Percentiles rank a stretch among this genome's conserved stretches.
phyloP scores from a whole-genome alignment of 2,888 invertebrate species.

The Ochropleura leucogaster region DNA sequence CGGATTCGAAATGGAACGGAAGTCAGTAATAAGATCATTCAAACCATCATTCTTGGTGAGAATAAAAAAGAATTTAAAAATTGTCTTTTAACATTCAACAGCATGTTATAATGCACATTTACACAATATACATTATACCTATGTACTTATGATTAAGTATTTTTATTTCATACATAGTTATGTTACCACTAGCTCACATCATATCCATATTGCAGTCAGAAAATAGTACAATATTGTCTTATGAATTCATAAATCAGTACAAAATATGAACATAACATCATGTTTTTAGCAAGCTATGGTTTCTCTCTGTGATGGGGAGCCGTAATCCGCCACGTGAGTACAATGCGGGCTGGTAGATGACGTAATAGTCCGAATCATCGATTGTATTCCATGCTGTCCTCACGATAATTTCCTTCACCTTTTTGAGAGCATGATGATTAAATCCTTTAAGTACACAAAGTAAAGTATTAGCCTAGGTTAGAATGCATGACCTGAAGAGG shows the following conservation, averaged over 20 bases:
- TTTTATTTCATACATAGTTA: slow-evolving; percentile 33
- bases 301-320: not conserved
- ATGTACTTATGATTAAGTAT: slow-evolving; percentile 34
- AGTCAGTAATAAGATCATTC: not conserved
- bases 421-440: not conserved
- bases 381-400: not conserved
- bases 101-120: slow-evolving; percentile 32
- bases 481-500: not conserved
- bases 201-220: not conserved
- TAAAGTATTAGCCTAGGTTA: not conserved
- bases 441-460: not conserved
- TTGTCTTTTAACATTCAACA: slow-evolving; percentile 21
- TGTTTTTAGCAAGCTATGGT: not conserved
- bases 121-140: slow-evolving; percentile 26
- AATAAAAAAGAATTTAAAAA: not conserved
- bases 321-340: not conserved
- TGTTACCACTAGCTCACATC: slow-evolving; percentile 1
- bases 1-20: no score
- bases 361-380: not conserved
- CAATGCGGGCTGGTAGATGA: not conserved
- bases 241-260: not conserved
- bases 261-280: not conserved
- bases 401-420: not conserved
- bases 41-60: not conserved
- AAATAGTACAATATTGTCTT: not conserved